Evolutionary conservation across 2,888 invertebrate species (phyloP), one percentile per base, ranked within the genome.

Genomic region (Tolmerus cingulatus): DNA sequence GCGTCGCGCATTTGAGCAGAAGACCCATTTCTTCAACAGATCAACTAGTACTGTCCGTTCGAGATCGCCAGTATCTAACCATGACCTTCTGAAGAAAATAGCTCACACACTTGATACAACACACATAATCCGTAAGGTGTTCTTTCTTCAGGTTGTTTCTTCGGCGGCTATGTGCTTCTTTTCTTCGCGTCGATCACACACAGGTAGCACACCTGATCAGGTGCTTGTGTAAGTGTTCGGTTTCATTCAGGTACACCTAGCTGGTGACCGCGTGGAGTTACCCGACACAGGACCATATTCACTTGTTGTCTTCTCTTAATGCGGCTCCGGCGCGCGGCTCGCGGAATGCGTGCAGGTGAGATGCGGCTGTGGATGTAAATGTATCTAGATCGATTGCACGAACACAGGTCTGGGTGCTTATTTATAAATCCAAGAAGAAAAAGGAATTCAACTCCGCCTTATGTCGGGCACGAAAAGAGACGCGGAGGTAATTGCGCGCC

Each of bases 31-130:
- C 91, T 90, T 91, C 91, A 91, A 91, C 90, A 90, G 91, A 90
- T 91, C 90, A 90, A 91, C 91, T 91, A 91, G 91, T 91, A 92
- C 92, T 92, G 92, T 90, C 90, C 90, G 91, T 90, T 90, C 90
- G 91, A 91, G 91, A 92, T 91, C 90, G 91, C 91, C 90, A 90
- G 90, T 91, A 91, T 91, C 90, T 91, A 91, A 91, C 92, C 92
- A 92, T 92, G 92, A 92, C 92, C 92, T 92, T 92, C 92, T 91
- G 90, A 89, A 90, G 90, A 90, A 91, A 90, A 91, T 91, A 91
- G 91, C 90, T 91, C 91, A 91, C 90, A 90, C 91, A 91, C 90
- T 90, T 91, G 90, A 90, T 90, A 90, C 90, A 90, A 90, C 87
- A 86, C 78, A 74, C 66, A 81, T 51, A 86, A 79, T 85, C 87